Evolutionary conservation across 2,113 vertebrate genomes (phyloP), one percentile per base, ranked within the genome.

Genomic region (Actenoides hombroni): DNA sequence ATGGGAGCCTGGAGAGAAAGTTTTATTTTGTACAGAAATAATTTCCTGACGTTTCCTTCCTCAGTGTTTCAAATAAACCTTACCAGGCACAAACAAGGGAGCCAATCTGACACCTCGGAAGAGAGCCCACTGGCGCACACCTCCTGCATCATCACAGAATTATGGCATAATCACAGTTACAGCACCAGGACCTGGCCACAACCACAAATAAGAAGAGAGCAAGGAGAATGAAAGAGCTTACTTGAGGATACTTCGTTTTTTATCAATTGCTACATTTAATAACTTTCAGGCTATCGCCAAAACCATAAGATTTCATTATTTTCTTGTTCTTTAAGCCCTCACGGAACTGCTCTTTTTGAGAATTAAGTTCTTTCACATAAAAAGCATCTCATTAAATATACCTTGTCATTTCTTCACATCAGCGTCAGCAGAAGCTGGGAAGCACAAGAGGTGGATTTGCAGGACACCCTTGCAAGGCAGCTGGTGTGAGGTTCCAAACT

Each of bases 1-100:
- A 53, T 35, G 42, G 74, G 46, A 96, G 92, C 86, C 89, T 90
- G 81, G 70, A 96, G 48, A 96, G 61, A 86, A 91, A 76, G 17
- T 53, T 90, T 49, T 78, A 17, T 81, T 92, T 92, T 31, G 8
- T 28, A 76, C 61, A 96, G 74, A 95, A 82, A 83, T 63, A 80
- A 77, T 75, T 82, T 94, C 74, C 87, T 92, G 78, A 77, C 12
- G 75, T 40, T 83, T 79, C 53, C 56, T 37, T 84, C 20, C 18
- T 42, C 93, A 73, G 88, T 94, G 65, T 90, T 86, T 69, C 90
- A 91, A 90, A 92, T 76, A 87, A 91, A 28, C 3, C 10, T 42
- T 25, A 59, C 26, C 29, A 24, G 23, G 13, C 29, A 51, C 2
- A 3, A 74, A 21, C 48, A 61, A 64, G 48, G 57, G 88, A 48